These are phyloP conservation scores for Onychomys torridus DNA, from an alignment of 2,797 vertebrate genomes.

Conservation along the genomic window DNA sequence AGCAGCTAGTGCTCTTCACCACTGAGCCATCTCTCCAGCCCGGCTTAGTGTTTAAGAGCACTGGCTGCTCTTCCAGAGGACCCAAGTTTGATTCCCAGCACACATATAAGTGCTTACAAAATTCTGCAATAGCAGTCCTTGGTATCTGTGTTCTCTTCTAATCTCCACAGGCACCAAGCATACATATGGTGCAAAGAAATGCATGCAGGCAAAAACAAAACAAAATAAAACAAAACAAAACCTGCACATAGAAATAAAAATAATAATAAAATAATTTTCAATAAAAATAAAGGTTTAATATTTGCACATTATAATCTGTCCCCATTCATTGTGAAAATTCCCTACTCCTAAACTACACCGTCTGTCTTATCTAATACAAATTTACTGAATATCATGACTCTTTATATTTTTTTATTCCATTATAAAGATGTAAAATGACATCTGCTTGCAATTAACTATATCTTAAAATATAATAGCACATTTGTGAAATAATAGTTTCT, in stretches of 20 bases:
- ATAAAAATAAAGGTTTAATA: slow-evolving; percentile 84
- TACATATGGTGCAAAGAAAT: not conserved
- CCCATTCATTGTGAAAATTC: slow-evolving; percentile 81
- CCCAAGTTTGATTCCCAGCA: no score
- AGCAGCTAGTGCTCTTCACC: no score
- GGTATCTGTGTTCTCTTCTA: not conserved
- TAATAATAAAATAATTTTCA: slow-evolving; percentile 75
- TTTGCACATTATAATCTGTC: slow-evolving; percentile 79
- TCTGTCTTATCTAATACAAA: slow-evolving; percentile 79
- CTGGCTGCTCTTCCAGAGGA: no score
- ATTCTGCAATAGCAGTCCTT: not conserved
- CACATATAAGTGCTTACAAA: not conserved
- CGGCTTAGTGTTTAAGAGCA: not conserved
- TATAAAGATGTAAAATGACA: slow-evolving; percentile 65
- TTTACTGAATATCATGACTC: slow-evolving; percentile 63
- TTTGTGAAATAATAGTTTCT: slow-evolving; percentile 20
- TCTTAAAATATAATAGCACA: slow-evolving; percentile 36
- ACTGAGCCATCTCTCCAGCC: no score
- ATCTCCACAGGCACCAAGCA: not conserved
- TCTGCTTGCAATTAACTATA: slow-evolving; percentile 27
- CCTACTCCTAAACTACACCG: slow-evolving; percentile 69
- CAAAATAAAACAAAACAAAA: not conserved
- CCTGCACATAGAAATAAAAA: not conserved
- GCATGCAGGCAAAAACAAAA: not conserved
- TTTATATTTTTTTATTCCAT: slow-evolving; percentile 81